Conservation (phyloP, 2,888 invertebrate genomes). For the Microplitis manilae region DNA sequence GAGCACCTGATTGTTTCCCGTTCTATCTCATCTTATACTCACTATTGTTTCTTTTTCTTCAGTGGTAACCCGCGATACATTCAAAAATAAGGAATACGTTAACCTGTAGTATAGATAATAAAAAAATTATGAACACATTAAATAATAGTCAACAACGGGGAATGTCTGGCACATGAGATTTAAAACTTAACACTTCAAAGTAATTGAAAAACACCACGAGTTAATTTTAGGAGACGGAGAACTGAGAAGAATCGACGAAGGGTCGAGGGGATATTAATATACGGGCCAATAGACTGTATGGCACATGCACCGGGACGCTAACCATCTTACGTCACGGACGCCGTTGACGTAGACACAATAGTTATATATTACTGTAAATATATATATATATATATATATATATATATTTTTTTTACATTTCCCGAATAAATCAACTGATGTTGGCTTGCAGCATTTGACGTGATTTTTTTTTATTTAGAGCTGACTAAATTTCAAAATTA, state of each 20-base stretch:
- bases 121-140: background rate
- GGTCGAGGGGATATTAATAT: background rate
- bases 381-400: background rate
- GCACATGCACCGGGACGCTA: background rate
- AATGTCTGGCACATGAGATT: background rate
- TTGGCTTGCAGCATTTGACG: too few relatives aligned
- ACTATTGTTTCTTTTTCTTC: background rate
- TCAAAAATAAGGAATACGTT: constrained; percentile 10
- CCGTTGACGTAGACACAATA: constrained; percentile 1
- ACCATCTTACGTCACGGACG: background rate
- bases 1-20: constrained; percentile 19
- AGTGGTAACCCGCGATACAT: constrained; percentile 27
- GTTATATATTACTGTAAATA: too few relatives aligned
- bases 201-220: constrained; percentile 5
- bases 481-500: too few relatives aligned
- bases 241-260: background rate
- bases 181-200: background rate
- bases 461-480: too few relatives aligned
- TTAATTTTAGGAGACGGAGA: constrained; percentile 20
- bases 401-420: background rate
- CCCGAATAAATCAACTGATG: too few relatives aligned
- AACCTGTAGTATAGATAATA: background rate
- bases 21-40: constrained; percentile 10
- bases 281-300: background rate
- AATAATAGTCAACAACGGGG: background rate